Conservation (phyloP, 1,140 invertebrate genomes). For the Leucophenga varia region DNA sequence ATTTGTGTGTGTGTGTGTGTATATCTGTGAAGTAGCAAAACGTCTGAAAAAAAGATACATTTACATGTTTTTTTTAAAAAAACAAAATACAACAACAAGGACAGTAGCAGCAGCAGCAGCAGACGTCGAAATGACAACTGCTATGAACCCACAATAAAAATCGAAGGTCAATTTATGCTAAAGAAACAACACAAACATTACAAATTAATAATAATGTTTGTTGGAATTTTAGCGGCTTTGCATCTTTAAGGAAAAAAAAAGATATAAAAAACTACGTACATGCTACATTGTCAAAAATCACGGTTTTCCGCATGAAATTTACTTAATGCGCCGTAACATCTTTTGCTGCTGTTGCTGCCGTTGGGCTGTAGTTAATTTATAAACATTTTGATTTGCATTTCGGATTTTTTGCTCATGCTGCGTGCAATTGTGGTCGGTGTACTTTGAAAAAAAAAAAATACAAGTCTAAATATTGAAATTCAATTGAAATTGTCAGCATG, state of each 20-base stretch:
- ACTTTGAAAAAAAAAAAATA: no score
- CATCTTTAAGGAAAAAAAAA: no score
- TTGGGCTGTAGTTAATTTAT: slow-evolving; percentile 1
- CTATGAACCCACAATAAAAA: slow-evolving; percentile 16
- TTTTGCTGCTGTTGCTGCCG: background rate
- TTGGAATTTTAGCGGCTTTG: slow-evolving; percentile 4
- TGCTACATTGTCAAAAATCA: background rate
- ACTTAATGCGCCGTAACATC: background rate
- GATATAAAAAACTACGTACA: no score
- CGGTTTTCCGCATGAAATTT: background rate
- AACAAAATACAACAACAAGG: background rate
- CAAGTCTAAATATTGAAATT: slow-evolving; percentile 1
- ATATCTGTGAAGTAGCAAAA: slow-evolving; percentile 2
- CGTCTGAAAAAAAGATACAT: background rate
- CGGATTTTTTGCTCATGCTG: no score
- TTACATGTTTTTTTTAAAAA: background rate
- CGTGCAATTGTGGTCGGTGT: no score
- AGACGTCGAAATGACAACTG: no score
- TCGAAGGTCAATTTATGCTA: slow-evolving; percentile 16
- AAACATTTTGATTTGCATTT: no score
- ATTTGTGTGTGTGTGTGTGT: background rate
- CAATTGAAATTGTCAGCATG: background rate
- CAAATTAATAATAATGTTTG: slow-evolving; percentile 6
- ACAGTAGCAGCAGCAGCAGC: background rate
- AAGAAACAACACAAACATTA: slow-evolving; percentile 1